phyloP scores from a whole-genome alignment of 2,888 invertebrate species.

The Apamea epomidion region DNA sequence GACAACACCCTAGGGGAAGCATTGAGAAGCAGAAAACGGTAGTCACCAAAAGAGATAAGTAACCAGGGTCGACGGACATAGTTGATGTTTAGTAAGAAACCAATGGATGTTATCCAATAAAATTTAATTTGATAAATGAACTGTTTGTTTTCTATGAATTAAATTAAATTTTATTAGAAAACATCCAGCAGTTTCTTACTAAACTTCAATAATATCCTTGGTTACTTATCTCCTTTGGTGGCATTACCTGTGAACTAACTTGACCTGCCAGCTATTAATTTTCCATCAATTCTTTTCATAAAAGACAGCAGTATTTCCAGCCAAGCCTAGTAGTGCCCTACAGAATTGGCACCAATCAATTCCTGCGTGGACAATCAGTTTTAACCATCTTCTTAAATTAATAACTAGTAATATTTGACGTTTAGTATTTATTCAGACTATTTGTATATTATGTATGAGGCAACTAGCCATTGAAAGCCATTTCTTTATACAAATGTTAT shows the following conservation, averaged over 20 bases:
- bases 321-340: not conserved
- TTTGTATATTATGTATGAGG: conserved; percentile 49
- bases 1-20: not conserved
- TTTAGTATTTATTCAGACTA: conserved; percentile 49
- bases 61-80: not conserved
- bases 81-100: not conserved
- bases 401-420: conserved; percentile 33
- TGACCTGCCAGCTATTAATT: not conserved
- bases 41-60: not conserved
- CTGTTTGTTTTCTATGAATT: not conserved
- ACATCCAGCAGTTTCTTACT: not conserved
- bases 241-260: not conserved
- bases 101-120: not conserved
- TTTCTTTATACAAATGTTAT: conserved; percentile 48
- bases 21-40: not conserved
- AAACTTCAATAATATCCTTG: not conserved
- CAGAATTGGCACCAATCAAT: not conserved
- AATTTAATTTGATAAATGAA: not conserved
- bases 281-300: not conserved
- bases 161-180: not conserved
- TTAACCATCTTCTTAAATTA: conserved; percentile 13
- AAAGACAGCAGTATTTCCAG: conserved; percentile 5
- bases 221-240: not conserved
- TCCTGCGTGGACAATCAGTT: conserved; percentile 34
- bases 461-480: conserved; percentile 44